These are phyloP conservation scores for Chaenocephalus aceratus DNA, from an alignment of 2,113 vertebrate species.

Conservation along the genomic window DNA sequence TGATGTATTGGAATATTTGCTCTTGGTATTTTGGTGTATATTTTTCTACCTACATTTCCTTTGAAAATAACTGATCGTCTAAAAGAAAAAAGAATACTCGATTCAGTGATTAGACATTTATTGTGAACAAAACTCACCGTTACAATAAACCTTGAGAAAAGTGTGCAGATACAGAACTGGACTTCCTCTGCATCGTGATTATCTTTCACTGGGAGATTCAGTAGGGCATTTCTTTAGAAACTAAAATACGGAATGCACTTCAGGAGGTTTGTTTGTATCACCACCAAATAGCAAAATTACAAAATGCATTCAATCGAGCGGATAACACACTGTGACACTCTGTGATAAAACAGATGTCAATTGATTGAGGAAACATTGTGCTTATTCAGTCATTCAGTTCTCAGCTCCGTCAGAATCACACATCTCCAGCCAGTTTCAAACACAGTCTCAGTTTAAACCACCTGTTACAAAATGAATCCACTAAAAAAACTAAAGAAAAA, in stretches of 20 bases:
- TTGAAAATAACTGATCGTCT: too few relatives aligned
- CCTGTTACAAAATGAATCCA: constrained; percentile 3
- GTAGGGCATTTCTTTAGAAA: constrained; percentile 77
- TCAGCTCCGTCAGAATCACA: neutral
- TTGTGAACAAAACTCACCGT: constrained; percentile 89
- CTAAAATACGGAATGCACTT: neutral
- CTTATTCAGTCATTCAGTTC: neutral
- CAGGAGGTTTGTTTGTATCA: neutral
- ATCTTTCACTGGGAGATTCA: constrained; percentile 62
- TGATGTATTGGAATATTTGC: too few relatives aligned
- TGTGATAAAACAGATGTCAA: neutral
- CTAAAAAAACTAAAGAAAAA: constrained; percentile 1
- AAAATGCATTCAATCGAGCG: neutral
- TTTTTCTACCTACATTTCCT: too few relatives aligned
- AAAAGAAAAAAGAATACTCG: neutral
- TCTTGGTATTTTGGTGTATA: too few relatives aligned
- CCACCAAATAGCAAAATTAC: neutral
- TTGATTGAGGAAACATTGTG: neutral
- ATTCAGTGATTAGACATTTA: constrained; percentile 86
- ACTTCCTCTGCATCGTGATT: constrained; percentile 81
- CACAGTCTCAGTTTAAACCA: neutral
- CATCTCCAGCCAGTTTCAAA: constrained; percentile 1
- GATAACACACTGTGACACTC: neutral
- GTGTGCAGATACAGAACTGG: constrained; percentile 81
- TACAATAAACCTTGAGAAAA: constrained; percentile 86